These are phyloP conservation scores for Hyposoter dolosus DNA, from an alignment of 2,888 invertebrate species.

Conservation along the genomic window DNA sequence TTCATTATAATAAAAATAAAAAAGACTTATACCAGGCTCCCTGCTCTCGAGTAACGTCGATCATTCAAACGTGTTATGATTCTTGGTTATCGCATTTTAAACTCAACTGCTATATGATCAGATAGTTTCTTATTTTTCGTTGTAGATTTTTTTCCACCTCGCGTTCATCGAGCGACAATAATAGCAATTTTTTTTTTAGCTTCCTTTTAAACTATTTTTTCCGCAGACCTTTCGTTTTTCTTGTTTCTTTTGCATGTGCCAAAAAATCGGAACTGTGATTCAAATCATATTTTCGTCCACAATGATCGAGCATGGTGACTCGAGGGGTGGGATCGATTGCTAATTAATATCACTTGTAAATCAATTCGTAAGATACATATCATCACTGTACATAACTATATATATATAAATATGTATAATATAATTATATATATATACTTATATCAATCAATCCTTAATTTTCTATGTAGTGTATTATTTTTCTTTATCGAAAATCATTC, in stretches of 20 bases:
- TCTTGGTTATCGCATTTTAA: constrained; percentile 7
- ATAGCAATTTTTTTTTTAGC: not conserved
- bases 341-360: constrained; percentile 53
- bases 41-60: constrained; percentile 53
- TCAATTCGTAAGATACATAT: constrained; percentile 57
- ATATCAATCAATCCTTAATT: constrained; percentile 22
- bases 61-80: constrained; percentile 37
- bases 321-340: constrained; percentile 15
- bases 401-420: constrained; percentile 36
- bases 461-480: constrained; percentile 30
- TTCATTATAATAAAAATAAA: constrained; percentile 69
- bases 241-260: not conserved
- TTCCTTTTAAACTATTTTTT: constrained; percentile 2
- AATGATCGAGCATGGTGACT: constrained; percentile 24
- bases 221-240: not conserved
- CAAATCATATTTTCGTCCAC: constrained; percentile 1
- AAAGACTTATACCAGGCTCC: constrained; percentile 62
- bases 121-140: constrained; percentile 25
- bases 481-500: constrained; percentile 52
- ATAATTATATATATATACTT: constrained; percentile 44
- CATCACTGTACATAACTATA: constrained; percentile 54
- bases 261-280: constrained; percentile 9
- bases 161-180: not conserved
- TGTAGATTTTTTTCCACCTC: not conserved
- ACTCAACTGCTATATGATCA: constrained; percentile 4